Evolutionary conservation across 2,888 invertebrate species (phyloP).

Genomic region (Acanthopleura granulata): DNA sequence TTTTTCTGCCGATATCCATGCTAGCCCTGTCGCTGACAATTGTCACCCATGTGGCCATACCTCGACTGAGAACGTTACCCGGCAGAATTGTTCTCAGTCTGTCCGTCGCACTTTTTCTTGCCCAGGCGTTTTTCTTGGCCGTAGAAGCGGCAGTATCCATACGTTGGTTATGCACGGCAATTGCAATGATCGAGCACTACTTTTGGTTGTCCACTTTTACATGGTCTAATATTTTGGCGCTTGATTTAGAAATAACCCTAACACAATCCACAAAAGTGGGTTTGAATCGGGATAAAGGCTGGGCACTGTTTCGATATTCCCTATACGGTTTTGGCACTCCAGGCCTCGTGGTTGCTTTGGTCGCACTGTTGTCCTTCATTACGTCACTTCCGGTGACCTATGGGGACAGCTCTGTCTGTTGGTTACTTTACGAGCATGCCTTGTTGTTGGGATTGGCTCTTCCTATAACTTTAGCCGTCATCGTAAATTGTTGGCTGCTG

Average conservation of each 20-base stretch:
- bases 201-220: constrained; percentile 20
- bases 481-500: not conserved
- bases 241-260: constrained; percentile 21
- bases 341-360: not conserved
- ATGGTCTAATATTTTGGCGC: constrained; percentile 22
- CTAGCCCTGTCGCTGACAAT: not conserved
- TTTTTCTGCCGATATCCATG: not conserved
- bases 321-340: constrained; percentile 5
- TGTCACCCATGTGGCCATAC: not conserved
- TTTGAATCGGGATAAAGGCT: not conserved
- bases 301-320: not conserved
- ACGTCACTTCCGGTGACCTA: constrained; percentile 2
- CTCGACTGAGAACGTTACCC: not conserved
- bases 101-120: constrained; percentile 5
- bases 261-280: constrained; percentile 2
- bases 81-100: constrained; percentile 16
- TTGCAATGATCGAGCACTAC: constrained; percentile 23
- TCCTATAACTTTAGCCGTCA: not conserved
- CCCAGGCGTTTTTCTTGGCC: constrained; percentile 10
- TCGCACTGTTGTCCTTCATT: not conserved
- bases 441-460: constrained; percentile 2
- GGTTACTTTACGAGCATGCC: not conserved
- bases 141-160: not conserved
- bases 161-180: constrained; percentile 2
- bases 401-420: not conserved